These are phyloP conservation scores for Coilia nasus DNA, from an alignment of 2,797 vertebrate genomes.

Conservation along the genomic window DNA sequence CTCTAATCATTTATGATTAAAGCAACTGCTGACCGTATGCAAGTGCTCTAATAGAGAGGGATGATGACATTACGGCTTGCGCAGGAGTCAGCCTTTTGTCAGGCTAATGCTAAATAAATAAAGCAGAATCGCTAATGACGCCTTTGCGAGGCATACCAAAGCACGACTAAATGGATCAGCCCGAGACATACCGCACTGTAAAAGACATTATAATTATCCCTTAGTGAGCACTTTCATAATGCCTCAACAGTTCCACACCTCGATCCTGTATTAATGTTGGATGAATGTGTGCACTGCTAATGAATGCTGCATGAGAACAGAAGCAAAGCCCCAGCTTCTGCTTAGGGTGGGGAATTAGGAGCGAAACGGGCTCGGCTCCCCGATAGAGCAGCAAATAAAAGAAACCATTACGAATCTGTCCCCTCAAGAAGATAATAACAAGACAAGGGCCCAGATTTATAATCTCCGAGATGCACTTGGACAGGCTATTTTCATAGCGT, in stretches of 20 bases:
- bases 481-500: background rate
- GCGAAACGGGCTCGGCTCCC: background rate
- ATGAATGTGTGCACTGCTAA: slow-evolving; percentile 46
- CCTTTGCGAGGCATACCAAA: slow-evolving; percentile 55
- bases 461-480: background rate
- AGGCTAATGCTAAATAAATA: slow-evolving; percentile 53
- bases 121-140: slow-evolving; percentile 57
- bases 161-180: slow-evolving; percentile 67
- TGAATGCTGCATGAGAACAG: slow-evolving; percentile 42
- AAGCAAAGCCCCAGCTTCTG: slow-evolving; percentile 30
- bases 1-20: slow-evolving; percentile 30
- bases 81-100: slow-evolving; percentile 27
- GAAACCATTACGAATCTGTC: slow-evolving; percentile 4
- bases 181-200: slow-evolving; percentile 60
- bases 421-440: background rate
- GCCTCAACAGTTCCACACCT: slow-evolving; percentile 42
- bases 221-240: slow-evolving; percentile 64
- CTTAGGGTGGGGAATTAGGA: slow-evolving; percentile 14
- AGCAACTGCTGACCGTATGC: slow-evolving; percentile 22
- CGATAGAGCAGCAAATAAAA: background rate
- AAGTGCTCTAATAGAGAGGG: slow-evolving; percentile 33
- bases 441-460: slow-evolving; percentile 5
- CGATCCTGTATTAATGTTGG: slow-evolving; percentile 49
- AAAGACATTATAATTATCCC: slow-evolving; percentile 61
- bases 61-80: slow-evolving; percentile 24